These are phyloP conservation scores for Syrista parreyssii DNA, from an alignment of 2,888 invertebrate species.

Conservation along the genomic window DNA sequence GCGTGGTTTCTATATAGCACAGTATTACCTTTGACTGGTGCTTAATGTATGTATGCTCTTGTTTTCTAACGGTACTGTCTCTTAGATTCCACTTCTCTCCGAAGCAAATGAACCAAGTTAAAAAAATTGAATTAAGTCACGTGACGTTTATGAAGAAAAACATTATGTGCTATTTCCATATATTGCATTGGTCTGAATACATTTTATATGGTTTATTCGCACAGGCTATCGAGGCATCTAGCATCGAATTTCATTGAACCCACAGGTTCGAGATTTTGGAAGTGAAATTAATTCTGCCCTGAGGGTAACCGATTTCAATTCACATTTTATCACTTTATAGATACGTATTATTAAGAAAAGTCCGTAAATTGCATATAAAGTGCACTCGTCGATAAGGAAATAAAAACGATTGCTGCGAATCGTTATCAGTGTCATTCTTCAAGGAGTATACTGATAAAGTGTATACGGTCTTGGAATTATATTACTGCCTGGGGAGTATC, in stretches of 20 bases:
- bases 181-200: no score
- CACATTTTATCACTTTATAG: not conserved
- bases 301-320: not conserved
- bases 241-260: no score
- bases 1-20: no score
- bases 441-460: not conserved
- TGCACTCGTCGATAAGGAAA: not conserved
- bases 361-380: not conserved
- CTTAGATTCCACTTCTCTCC: not conserved
- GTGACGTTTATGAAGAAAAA: not conserved
- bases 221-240: no score
- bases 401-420: not conserved
- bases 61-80: no score
- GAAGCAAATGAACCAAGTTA: not conserved
- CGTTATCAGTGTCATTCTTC: not conserved
- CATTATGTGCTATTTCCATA: not conserved
- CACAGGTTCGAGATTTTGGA: no score
- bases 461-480: not conserved
- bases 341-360: not conserved
- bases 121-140: not conserved
- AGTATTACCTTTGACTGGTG: no score
- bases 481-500: not conserved
- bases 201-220: no score
- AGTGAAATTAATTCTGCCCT: no score
- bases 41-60: no score